Base-by-base conservation (phyloP, 2,888 invertebrate species). In the Sthenelais limicola region DNA sequence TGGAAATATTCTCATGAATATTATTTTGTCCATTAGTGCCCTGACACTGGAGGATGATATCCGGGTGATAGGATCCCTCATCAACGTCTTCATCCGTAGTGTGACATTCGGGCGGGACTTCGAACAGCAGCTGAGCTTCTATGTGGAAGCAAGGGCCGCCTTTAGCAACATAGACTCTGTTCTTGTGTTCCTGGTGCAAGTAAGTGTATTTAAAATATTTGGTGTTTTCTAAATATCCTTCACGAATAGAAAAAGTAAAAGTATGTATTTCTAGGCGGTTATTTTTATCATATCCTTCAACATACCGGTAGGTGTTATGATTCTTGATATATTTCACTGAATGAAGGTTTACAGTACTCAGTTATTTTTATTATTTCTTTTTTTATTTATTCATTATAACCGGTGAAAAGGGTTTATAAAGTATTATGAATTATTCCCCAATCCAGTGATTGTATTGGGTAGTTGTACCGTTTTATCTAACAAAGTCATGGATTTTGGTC, bases 101-200 rank as follows among this genome's bases (percentile, higher is more conserved):
- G 94, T 98, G 5, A 91, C 93, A 77, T 95, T 94, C 86, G 94
- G 94, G 12, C 80, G 84, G 18, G 95, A 97, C 88, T 92, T 95
- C 84, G 97, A 98, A 84, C 93, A 94, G 81, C 96, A 96, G 86
- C 90, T 99, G 12, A 93, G 92, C 84, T 98, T 97, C 89, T 97
- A 95, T 87, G 97, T 96, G 0, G 96, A 97, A 86, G 94, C 95
- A 18, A 91, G 98, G 78, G 93, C 94, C 5, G 91, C 93, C 0
- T 97, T 98, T 88, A 93, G 94, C 67, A 97, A 96, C 89, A 90
- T 98, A 48, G 97, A 98, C 87, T 89, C 92, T 1, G 95, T 97
- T 21, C 92, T 96, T 52, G 90, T 92, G 47, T 93, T 94, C 70
- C 90, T 98, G 48, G 94, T 98, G 0, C 95, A 95, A 89, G 94